phyloP scores from a whole-genome alignment of 2,797 vertebrate species.

The Betta splendens region DNA sequence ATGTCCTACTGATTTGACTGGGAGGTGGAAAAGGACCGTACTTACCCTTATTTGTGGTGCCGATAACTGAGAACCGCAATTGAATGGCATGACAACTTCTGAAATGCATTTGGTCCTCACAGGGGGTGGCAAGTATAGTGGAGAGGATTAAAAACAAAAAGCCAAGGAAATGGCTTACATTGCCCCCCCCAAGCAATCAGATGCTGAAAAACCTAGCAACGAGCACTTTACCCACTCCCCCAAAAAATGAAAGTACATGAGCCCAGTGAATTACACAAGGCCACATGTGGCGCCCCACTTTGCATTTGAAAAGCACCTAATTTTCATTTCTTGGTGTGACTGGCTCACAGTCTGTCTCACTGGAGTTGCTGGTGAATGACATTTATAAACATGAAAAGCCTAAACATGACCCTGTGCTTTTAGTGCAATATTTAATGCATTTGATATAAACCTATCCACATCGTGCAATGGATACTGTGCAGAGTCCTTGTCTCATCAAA shows the following conservation, averaged over 20 bases:
- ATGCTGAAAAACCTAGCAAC: slow-evolving; percentile 12
- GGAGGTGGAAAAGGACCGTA: background rate
- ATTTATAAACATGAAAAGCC: slow-evolving; percentile 11
- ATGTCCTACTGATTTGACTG: background rate
- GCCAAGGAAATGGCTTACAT: background rate
- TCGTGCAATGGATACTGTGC: slow-evolving; percentile 2
- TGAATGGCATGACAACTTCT: background rate
- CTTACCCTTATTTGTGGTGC: background rate
- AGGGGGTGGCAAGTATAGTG: slow-evolving; percentile 4
- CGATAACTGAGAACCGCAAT: background rate
- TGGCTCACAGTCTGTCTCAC: slow-evolving; percentile 11
- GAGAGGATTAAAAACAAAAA: slow-evolving; percentile 20
- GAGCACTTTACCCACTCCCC: slow-evolving; percentile 1
- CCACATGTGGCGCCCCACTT: slow-evolving; percentile 32
- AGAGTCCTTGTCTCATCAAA: slow-evolving; percentile 8
- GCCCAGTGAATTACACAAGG: slow-evolving; percentile 25
- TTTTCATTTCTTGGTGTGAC: slow-evolving; percentile 26
- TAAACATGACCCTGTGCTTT: slow-evolving; percentile 6
- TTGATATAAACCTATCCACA: slow-evolving; percentile 7
- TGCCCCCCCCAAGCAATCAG: slow-evolving; percentile 15
- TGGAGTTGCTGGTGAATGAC: slow-evolving; percentile 16
- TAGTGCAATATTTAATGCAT: slow-evolving; percentile 23
- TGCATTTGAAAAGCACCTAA: slow-evolving; percentile 33
- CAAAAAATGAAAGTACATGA: slow-evolving; percentile 4
- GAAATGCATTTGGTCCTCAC: background rate